Base-by-base conservation (phyloP, 2,113 vertebrate species). In the Pseudorasbora parva region DNA sequence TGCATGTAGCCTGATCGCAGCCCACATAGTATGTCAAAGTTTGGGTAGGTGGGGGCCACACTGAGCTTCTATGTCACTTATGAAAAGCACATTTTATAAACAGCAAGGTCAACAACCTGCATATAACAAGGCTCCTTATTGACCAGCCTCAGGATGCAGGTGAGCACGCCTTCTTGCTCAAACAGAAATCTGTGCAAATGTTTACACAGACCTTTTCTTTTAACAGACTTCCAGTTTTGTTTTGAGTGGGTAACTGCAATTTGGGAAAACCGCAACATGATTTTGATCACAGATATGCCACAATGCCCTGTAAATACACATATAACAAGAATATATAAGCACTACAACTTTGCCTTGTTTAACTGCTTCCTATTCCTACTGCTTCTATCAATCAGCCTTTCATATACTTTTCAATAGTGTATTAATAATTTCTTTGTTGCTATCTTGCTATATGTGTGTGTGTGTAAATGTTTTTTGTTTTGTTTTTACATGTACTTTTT, bases 11-110 rank as follows among this genome's bases (percentile, higher is more conserved):
- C 79, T 37, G 47, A 54, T 41, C 45, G 51, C 60, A 66, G 45
- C 78, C 77, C 78, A 68, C 78, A 68, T 80, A 66, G 43, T 80
- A 68, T 80, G 25, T 68, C 45, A 68, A 49, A 41, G 8, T 81
- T 27, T 79, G 59, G 59, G 27, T 54, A 56, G 79, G 27, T 54
- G 64, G 27, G 64, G 79, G 64, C 71, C 79, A 81, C 79, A 81
- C 25, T 69, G 45, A 81, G 79, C 79, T 81, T 37, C 79, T 81
- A 81, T 81, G 64, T 71, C 79, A 69, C 60, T 69, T 56, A 81
- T 81, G 62, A 81, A 81, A 81, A 81, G 79, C 79, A 81, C 79
- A 81, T 81, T 81, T 81, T 81, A 81, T 81, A 81, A 81, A 81
- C 79, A 69, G 79, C 79, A 69, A 54, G 79, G 30, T 81, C 79